Conservation (phyloP, 2,888 invertebrate genomes). For the Tanypteryx hageni region DNA sequence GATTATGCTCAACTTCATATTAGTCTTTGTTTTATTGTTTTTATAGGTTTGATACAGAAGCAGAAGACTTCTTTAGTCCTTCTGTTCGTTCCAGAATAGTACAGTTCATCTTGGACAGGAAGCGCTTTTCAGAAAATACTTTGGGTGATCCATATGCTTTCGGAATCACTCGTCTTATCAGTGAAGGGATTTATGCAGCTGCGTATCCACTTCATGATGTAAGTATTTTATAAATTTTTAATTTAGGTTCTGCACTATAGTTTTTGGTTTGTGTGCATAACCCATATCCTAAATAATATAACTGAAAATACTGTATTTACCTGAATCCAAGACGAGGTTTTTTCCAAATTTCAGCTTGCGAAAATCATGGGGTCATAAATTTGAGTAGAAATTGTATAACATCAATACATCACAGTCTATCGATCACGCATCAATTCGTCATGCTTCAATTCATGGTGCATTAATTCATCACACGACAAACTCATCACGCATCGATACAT, state of each 20-base stretch:
- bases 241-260: background rate
- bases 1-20: background rate
- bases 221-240: slow-evolving; percentile 72
- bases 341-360: no score
- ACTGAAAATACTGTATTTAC: no score
- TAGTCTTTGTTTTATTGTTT: slow-evolving; percentile 54
- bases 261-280: background rate
- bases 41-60: slow-evolving; percentile 87
- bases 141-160: slow-evolving; percentile 85
- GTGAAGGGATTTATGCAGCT: slow-evolving; percentile 85
- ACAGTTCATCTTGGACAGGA: slow-evolving; percentile 93
- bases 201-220: slow-evolving; percentile 94
- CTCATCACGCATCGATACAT: no score
- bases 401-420: no score
- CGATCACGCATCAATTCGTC: no score
- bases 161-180: slow-evolving; percentile 84
- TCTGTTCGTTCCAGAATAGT: slow-evolving; percentile 92
- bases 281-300: background rate
- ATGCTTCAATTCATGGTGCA: no score
- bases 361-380: no score
- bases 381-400: no score
- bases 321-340: no score
- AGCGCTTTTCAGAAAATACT: slow-evolving; percentile 83
- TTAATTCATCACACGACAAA: no score
- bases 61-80: slow-evolving; percentile 90